These are phyloP conservation scores for Drosophila athabasca DNA, from an alignment of 1,140 invertebrate genomes.

Conservation along the genomic window DNA sequence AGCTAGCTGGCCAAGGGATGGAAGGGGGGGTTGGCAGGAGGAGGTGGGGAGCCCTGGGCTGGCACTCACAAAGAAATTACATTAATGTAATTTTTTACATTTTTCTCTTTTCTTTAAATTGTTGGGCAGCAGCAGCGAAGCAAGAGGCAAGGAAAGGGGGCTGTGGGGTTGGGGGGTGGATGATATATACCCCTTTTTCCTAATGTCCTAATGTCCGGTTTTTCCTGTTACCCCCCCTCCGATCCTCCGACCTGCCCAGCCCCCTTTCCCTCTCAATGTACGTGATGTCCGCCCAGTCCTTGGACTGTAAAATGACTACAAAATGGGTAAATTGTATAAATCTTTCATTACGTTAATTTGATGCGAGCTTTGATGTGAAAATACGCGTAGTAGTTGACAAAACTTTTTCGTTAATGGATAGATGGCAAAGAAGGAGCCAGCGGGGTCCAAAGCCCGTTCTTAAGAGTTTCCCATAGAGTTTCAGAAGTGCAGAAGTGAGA, in stretches of 20 bases:
- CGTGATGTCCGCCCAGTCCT: conserved; percentile 14
- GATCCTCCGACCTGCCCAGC: no score
- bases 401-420: neutral
- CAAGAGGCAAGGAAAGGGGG: neutral
- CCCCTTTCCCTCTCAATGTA: conserved; percentile 2
- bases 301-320: conserved; percentile 28
- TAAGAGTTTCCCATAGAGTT: neutral
- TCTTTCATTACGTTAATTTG: conserved; percentile 73
- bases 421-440: neutral
- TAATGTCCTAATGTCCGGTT: conserved; percentile 22
- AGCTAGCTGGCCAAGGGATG: neutral
- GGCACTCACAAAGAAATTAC: conserved; percentile 40
- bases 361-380: conserved; percentile 48
- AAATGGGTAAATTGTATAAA: conserved; percentile 50
- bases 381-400: conserved; percentile 18
- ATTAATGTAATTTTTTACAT: conserved; percentile 68
- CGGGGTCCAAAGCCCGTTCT: neutral
- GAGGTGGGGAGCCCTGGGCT: conserved; percentile 15
- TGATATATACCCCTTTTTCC: conserved; percentile 28
- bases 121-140: no score
- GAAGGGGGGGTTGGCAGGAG: neutral
- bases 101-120: conserved; percentile 25
- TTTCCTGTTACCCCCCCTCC: conserved; percentile 4
- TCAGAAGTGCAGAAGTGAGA: neutral
- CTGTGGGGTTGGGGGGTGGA: conserved; percentile 4